Conservation (phyloP, 2,888 invertebrate genomes). For the Pogonocherus hispidulus region DNA sequence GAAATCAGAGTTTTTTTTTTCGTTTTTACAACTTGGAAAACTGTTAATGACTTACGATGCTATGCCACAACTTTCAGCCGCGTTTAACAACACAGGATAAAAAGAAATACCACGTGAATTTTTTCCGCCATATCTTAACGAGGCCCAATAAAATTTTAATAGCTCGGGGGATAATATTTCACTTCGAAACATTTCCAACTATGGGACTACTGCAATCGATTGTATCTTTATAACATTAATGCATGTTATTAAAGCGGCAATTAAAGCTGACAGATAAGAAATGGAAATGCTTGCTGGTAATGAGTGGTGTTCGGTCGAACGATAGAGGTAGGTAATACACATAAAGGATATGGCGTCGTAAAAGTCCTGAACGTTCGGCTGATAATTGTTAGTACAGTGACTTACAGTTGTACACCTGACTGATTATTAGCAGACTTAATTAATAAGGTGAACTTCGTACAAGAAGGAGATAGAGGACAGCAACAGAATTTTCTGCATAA, state of each 20-base stretch:
- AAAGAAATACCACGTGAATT: background rate
- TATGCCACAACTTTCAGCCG: too few relatives aligned
- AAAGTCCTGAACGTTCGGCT: background rate
- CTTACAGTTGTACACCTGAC: too few relatives aligned
- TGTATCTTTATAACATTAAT: constrained; percentile 3
- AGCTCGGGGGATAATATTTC: background rate
- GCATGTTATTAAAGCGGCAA: background rate
- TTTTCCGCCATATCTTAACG: background rate
- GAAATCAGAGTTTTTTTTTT: too few relatives aligned
- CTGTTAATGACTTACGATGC: too few relatives aligned
- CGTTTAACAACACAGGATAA: background rate
- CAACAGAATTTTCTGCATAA: too few relatives aligned
- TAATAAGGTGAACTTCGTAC: too few relatives aligned
- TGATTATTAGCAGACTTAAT: too few relatives aligned
- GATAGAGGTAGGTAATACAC: background rate
- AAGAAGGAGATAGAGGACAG: too few relatives aligned
- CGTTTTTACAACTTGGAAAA: too few relatives aligned
- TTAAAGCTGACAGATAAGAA: constrained; percentile 6
- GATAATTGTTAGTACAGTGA: background rate
- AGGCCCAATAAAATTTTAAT: background rate
- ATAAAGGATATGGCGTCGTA: background rate
- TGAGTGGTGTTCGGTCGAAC: background rate
- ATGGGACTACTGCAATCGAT: background rate
- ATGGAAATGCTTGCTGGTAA: background rate
- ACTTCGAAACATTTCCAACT: background rate